Evolutionary conservation across 2,888 invertebrate genomes (phyloP).

Genomic region (Mantis religiosa): DNA sequence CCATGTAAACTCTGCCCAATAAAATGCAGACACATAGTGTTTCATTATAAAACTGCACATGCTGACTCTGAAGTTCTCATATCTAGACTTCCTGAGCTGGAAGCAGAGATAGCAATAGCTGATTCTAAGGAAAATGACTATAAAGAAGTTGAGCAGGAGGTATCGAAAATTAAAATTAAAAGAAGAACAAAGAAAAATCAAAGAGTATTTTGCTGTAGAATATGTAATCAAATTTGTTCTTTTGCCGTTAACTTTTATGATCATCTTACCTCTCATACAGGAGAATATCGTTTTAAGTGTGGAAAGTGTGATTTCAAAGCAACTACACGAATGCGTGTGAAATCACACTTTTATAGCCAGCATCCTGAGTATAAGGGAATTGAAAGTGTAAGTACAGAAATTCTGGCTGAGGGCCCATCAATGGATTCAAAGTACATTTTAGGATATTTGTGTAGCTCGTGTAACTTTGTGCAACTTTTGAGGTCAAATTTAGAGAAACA

Average conservation of each 20-base stretch:
- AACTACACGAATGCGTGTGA: conserved; percentile 26
- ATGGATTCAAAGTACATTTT: conserved; percentile 39
- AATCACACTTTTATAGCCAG: conserved; percentile 27
- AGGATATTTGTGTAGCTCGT: conserved; percentile 65
- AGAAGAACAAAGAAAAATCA: neutral
- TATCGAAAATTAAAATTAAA: neutral
- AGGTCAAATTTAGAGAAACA: conserved; percentile 60
- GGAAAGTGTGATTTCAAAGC: conserved; percentile 49
- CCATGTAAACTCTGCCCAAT: conserved; percentile 60
- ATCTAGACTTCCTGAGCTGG: conserved; percentile 53
- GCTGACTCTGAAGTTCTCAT: conserved; percentile 61
- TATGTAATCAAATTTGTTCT: conserved; percentile 25
- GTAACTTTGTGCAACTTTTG: conserved; percentile 68
- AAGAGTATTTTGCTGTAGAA: conserved; percentile 19
- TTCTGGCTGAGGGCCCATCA: conserved; percentile 37
- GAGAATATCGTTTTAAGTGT: conserved; percentile 69
- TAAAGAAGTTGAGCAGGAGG: conserved; percentile 37
- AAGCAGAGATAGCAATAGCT: conserved; percentile 53
- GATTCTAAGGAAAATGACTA: conserved; percentile 50
- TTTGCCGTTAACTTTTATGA: conserved; percentile 54
- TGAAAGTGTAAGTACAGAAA: conserved; percentile 12
- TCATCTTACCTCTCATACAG: conserved; percentile 72
- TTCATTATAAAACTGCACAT: conserved; percentile 63
- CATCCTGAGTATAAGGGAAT: conserved; percentile 18
- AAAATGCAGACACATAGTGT: conserved; percentile 57